These are phyloP conservation scores for Drosophila incognita DNA, from an alignment of 2,888 invertebrate genomes.

Conservation along the genomic window DNA sequence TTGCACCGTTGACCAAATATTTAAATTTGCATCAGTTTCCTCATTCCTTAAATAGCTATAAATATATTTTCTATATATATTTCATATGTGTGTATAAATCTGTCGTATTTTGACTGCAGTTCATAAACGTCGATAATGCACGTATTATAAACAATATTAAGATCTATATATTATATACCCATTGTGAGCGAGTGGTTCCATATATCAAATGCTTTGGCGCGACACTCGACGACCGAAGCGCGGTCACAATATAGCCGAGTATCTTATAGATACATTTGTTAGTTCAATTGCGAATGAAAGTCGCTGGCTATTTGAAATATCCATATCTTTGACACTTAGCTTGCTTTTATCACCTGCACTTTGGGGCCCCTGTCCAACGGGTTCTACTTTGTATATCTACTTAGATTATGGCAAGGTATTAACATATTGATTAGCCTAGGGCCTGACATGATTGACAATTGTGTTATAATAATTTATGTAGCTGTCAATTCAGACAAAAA, in stretches of 20 bases:
- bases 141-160: constrained; percentile 24
- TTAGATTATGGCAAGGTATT: constrained; percentile 42
- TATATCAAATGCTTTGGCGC: constrained; percentile 51
- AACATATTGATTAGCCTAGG: constrained; percentile 78
- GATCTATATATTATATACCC: background rate
- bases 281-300: constrained; percentile 47
- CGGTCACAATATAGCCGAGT: constrained; percentile 42
- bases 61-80: background rate
- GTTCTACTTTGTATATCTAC: constrained; percentile 25
- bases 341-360: constrained; percentile 70
- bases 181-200: constrained; percentile 44
- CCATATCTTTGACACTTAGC: constrained; percentile 54
- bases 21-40: background rate
- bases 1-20: constrained; percentile 20
- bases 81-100: background rate
- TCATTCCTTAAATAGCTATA: background rate
- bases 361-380: constrained; percentile 51
- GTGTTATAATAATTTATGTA: constrained; percentile 79
- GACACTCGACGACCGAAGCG: constrained; percentile 44
- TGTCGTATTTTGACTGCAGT: constrained; percentile 46
- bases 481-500: constrained; percentile 57
- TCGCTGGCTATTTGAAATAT: constrained; percentile 32
- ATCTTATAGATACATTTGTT: constrained; percentile 53
- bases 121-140: constrained; percentile 39
- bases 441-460: constrained; percentile 76